Conservation (phyloP, 2,113 vertebrate species). For the Illadopsis cleaveri region DNA sequence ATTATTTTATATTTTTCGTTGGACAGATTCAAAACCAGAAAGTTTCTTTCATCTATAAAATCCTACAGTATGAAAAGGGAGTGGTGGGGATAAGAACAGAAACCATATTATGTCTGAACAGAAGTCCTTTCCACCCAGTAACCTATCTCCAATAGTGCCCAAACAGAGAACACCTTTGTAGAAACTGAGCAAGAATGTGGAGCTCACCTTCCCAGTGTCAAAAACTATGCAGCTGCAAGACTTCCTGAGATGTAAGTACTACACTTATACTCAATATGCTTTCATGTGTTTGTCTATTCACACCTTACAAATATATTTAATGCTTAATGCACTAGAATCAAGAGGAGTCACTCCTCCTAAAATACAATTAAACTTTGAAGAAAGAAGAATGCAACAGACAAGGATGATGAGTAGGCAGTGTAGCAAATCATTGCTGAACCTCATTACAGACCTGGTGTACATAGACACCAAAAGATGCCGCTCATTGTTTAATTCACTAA, state of each 20-base stretch:
- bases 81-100: not conserved
- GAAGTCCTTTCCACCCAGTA: not conserved
- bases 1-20: not conserved
- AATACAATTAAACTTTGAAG: not conserved
- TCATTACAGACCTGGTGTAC: not conserved
- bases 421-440: not conserved
- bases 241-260: not conserved
- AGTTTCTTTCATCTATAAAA: not conserved
- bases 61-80: not conserved
- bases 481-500: not conserved
- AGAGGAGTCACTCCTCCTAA: not conserved
- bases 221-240: not conserved
- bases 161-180: not conserved
- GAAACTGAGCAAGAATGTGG: not conserved
- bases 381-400: not conserved
- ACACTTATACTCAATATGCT: not conserved
- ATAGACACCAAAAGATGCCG: not conserved
- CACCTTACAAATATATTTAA: not conserved
- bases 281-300: not conserved
- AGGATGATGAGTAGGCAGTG: not conserved
- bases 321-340: not conserved
- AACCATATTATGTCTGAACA: not conserved
- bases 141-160: not conserved
- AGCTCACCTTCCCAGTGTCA: not conserved
- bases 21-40: not conserved